Evolutionary conservation across 2,888 invertebrate species (phyloP), one percentile per base, ranked within the genome.

Genomic region (Diaphora mendica): DNA sequence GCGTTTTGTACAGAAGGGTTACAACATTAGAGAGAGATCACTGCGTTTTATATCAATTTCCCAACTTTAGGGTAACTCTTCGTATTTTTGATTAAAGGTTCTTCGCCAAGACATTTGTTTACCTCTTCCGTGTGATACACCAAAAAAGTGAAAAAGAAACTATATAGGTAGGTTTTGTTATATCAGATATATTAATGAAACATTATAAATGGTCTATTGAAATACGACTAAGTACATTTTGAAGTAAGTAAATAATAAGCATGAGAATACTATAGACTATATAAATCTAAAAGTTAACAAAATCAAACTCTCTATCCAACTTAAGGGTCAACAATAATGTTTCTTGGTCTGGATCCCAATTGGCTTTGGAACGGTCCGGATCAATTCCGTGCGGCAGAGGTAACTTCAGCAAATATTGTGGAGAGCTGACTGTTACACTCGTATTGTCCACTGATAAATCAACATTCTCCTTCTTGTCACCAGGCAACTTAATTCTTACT

Each of bases 341-440:
- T 82, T 97, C 96, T 39, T 93, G 92, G 17, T 96, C 96, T 2
- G 94, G 87, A 86, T 98, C 97, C 97, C 98, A 99, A 86, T 97
- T 97, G 0, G 99, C 99, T 78, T 97, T 97, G 5, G 98, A 98
- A 48, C 94, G 95, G 88, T 98, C 97, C 13, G 98, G 97, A 91
- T 99, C 97, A 13, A 99, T 97, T 0, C 97, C 96, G 86, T 99
- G 98, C 0, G 98, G 98, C 48, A 99, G 95, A 0, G 98, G 97
- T 55, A 99, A 92, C 78, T 97, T 97, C 39, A 99, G 94, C 76
- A 96, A 96, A 89, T 97, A 97, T 72, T 96, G 96, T 0, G 96
- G 96, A 0, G 97, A 97, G 74, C 94, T 92, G 51, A 98, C 92
- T 75, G 97, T 97, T 35, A 98, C 91, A 77, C 96, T 96, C 17